Evolutionary conservation across 1,140 invertebrate genomes (phyloP).

Genomic region (Drosophila mayri): DNA sequence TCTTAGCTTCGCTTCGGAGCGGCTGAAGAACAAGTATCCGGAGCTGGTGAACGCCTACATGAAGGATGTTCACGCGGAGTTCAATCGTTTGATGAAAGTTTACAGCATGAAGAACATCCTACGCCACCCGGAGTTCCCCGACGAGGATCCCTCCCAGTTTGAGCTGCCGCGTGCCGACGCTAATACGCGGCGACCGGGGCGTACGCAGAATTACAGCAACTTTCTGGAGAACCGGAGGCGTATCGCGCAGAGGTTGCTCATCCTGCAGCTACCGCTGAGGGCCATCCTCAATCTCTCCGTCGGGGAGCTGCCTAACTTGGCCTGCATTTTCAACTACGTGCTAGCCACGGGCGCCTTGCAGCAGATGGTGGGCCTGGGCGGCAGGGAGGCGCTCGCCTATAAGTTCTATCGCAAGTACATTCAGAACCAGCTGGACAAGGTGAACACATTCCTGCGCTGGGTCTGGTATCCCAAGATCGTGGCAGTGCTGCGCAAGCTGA

Average conservation of each 20-base stretch:
- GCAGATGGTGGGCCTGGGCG: constrained; percentile 83
- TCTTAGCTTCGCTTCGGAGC: constrained; percentile 68
- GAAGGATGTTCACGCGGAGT: constrained; percentile 78
- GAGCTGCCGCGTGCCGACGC: constrained; percentile 64
- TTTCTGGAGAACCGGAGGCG: constrained; percentile 87
- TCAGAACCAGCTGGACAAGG: constrained; percentile 83
- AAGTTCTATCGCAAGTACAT: constrained; percentile 77
- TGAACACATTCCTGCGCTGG: constrained; percentile 75
- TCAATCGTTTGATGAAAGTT: constrained; percentile 77
- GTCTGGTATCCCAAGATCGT: constrained; percentile 85
- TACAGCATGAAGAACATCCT: constrained; percentile 84
- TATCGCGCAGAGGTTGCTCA: constrained; percentile 86
- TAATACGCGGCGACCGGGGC: constrained; percentile 83
- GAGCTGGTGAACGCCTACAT: constrained; percentile 76
- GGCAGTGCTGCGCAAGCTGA: constrained; percentile 72
- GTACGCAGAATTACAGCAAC: constrained; percentile 86
- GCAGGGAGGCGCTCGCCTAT: constrained; percentile 71
- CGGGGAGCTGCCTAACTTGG: constrained; percentile 85
- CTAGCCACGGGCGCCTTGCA: constrained; percentile 84
- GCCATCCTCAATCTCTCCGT: constrained; percentile 87
- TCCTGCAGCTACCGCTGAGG: constrained; percentile 88
- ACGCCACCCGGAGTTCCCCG: constrained; percentile 62
- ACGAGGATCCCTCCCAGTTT: constrained; percentile 70
- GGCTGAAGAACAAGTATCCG: constrained; percentile 71
- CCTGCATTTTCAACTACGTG: constrained; percentile 78